Conservation (phyloP, 2,888 invertebrate genomes). For the Ichneumon xanthorius region DNA sequence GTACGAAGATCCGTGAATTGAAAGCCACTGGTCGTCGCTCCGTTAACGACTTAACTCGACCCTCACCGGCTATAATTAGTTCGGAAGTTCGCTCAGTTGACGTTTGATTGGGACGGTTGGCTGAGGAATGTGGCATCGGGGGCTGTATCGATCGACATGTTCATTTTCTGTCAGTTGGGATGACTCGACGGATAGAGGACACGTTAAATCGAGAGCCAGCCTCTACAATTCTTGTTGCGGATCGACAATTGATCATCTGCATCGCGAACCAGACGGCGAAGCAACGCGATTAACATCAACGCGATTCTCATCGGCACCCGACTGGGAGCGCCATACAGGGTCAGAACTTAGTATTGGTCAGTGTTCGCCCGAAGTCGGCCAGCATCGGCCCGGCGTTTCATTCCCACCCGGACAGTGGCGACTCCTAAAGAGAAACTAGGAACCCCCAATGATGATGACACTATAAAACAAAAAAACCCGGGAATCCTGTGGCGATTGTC, state of each 20-base stretch:
- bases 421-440: neutral
- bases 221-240: neutral
- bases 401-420: too few species aligned
- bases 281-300: neutral
- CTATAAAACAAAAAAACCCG: neutral
- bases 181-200: neutral
- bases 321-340: too few species aligned
- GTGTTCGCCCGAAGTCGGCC: too few species aligned
- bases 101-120: slow-evolving; percentile 74
- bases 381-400: too few species aligned
- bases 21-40: slow-evolving; percentile 22
- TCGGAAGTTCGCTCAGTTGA: slow-evolving; percentile 78
- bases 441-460: neutral
- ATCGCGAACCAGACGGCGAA: neutral
- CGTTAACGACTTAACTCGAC: slow-evolving; percentile 32
- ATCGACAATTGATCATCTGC: neutral
- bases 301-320: too few species aligned
- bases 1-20: neutral
- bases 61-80: slow-evolving; percentile 71
- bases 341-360: too few species aligned
- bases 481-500: neutral
- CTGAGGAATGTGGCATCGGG: slow-evolving; percentile 12
- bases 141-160: slow-evolving; percentile 58
- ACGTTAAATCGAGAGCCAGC: neutral
- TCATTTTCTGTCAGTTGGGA: slow-evolving; percentile 22